Evolutionary conservation across 2,113 vertebrate species (phyloP).

Genomic region (Podiceps cristatus): DNA sequence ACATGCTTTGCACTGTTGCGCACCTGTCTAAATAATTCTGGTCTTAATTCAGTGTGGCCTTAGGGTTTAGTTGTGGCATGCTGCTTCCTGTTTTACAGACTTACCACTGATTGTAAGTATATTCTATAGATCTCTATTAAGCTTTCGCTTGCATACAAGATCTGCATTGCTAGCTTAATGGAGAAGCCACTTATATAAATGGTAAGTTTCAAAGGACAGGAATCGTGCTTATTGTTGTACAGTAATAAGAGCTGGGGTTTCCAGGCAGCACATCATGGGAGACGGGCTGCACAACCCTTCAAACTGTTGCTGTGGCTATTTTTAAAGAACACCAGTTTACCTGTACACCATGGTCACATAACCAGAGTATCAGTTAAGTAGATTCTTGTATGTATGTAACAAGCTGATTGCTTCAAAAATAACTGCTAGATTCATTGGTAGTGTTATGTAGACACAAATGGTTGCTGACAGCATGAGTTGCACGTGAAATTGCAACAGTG

Average conservation of each 20-base stretch:
- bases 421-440: neutral
- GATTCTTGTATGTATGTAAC: neutral
- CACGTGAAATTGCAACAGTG: neutral
- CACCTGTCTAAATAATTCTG: neutral
- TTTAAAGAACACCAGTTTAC: neutral
- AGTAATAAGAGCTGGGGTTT: neutral
- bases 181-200: neutral
- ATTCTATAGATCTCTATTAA: neutral
- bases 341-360: neutral
- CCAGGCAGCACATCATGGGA: neutral
- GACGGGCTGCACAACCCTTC: neutral
- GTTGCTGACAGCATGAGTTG: neutral
- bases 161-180: neutral
- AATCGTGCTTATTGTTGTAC: neutral
- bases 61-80: neutral
- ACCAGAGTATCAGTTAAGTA: neutral
- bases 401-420: neutral
- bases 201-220: neutral
- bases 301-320: neutral
- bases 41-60: neutral
- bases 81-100: neutral
- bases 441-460: rapidly evolving
- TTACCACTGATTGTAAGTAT: neutral
- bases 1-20: rapidly evolving
- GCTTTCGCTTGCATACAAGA: neutral